phyloP scores from a whole-genome alignment of 2,797 vertebrate genomes.

The Tiaroga cobitis region DNA sequence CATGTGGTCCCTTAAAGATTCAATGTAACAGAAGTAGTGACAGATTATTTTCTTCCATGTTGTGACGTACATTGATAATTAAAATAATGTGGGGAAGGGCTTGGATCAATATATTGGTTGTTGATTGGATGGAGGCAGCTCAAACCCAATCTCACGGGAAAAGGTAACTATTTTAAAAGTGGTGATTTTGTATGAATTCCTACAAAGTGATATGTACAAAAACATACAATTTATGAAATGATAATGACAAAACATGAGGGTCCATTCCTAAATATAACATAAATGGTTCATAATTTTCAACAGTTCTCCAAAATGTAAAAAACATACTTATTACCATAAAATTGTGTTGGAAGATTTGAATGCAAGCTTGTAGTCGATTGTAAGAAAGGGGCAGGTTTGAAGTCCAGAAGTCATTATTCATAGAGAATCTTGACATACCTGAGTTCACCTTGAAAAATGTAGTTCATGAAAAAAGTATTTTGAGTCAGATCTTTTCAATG shows the following conservation, averaged over 20 bases:
- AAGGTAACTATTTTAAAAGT: not conserved
- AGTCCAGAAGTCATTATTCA: not conserved
- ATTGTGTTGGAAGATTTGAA: not conserved
- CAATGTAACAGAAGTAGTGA: not conserved
- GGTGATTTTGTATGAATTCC: not conserved
- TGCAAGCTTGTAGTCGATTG: not conserved
- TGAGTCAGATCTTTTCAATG: conserved; percentile 4
- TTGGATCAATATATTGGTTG: not conserved
- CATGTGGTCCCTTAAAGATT: too few species aligned
- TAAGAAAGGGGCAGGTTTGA: not conserved
- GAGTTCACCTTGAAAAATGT: not conserved
- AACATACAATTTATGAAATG: not conserved
- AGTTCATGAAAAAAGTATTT: not conserved
- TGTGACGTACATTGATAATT: not conserved
- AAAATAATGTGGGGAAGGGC: not conserved
- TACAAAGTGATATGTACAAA: not conserved
- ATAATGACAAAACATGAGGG: not conserved
- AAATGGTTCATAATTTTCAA: not conserved
- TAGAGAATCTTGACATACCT: not conserved
- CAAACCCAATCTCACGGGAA: not conserved
- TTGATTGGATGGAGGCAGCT: not conserved
- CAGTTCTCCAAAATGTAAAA: not conserved
- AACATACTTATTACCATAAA: not conserved
- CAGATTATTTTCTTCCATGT: not conserved
- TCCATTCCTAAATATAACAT: not conserved